phyloP scores from a whole-genome alignment of 53 echinoderm and acorn worm species.

The Patiria pectinifera region DNA sequence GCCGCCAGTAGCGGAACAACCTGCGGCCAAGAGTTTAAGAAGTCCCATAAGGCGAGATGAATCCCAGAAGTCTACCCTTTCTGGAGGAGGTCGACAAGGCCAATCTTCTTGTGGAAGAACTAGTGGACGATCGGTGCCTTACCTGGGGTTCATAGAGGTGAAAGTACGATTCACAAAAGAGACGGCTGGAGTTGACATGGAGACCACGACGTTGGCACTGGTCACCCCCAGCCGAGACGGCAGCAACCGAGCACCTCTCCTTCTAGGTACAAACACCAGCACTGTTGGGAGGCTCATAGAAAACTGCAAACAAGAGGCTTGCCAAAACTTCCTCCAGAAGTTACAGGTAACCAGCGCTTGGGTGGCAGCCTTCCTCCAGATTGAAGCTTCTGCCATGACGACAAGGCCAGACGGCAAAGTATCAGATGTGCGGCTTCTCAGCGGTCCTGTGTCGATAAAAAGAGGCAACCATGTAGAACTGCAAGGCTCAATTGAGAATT shows the following conservation, averaged over 20 bases:
- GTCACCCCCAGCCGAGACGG: conserved; percentile 26
- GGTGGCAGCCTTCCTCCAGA: conserved; percentile 31
- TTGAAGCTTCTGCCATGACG: not conserved
- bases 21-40: conserved; percentile 16
- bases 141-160: conserved; percentile 62
- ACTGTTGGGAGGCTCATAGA: conserved; percentile 24
- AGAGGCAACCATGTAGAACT: conserved; percentile 14
- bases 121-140: conserved; percentile 67
- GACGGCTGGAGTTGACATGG: conserved; percentile 44
- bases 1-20: conserved; percentile 54
- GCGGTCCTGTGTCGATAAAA: not conserved
- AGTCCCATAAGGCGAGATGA: conserved; percentile 9
- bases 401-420: conserved; percentile 14
- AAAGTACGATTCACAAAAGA: conserved; percentile 3
- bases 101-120: conserved; percentile 57
- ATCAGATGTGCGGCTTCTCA: not conserved
- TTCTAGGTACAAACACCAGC: conserved; percentile 75
- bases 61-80: not conserved
- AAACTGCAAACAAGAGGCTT: no score
- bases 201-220: conserved; percentile 63
- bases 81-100: no score
- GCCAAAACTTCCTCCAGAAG: no score
- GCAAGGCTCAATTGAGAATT: no score
- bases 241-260: conserved; percentile 36
- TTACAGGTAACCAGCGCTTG: no score